Conservation (phyloP, 2,888 invertebrate species). For the Phymatocera aterrima region DNA sequence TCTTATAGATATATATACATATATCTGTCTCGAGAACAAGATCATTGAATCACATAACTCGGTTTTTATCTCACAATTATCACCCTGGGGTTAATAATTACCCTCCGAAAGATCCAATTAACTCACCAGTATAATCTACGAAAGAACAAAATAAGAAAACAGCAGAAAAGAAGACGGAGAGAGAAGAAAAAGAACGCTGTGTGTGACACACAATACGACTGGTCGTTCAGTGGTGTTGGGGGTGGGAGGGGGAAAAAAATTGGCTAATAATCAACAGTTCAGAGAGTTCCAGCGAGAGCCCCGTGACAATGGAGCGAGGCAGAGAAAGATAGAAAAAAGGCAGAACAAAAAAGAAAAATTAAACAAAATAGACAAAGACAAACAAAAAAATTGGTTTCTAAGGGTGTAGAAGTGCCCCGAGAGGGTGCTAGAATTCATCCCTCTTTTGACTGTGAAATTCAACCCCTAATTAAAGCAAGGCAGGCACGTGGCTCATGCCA, state of each 20-base stretch:
- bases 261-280: conserved; percentile 3
- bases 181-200: neutral
- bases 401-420: conserved; percentile 6
- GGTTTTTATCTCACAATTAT: too few relatives aligned
- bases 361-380: neutral
- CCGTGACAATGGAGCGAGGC: neutral
- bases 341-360: neutral
- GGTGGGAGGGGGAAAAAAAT: neutral
- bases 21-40: too few relatives aligned
- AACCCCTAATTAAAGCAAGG: conserved; percentile 10
- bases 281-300: neutral
- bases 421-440: conserved; percentile 20
- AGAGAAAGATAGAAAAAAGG: neutral
- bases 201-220: neutral
- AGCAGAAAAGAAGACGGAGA: too few relatives aligned
- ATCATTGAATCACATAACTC: too few relatives aligned
- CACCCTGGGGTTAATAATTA: too few relatives aligned
- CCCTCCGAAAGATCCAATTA: too few relatives aligned
- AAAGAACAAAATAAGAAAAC: too few relatives aligned
- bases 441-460: conserved; percentile 34
- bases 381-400: neutral
- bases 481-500: neutral
- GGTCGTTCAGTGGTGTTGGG: neutral
- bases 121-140: too few relatives aligned
- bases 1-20: too few relatives aligned